Base-by-base conservation (phyloP, 2,113 vertebrate genomes). In the Murina feae region DNA sequence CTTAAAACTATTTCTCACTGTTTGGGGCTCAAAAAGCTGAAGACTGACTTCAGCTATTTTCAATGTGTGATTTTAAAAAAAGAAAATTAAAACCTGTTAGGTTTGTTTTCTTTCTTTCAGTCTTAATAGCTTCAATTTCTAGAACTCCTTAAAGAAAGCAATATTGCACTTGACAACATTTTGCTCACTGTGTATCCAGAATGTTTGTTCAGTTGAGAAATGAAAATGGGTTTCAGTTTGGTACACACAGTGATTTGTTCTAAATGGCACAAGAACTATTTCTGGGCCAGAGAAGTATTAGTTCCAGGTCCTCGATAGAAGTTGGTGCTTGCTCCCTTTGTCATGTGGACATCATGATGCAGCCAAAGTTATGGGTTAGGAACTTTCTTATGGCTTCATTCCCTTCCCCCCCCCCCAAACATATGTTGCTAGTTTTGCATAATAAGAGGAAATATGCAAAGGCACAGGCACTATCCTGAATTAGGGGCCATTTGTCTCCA, bases 41-140 rank as follows among this genome's bases (percentile, higher is more conserved):
- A 53, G 90, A 68, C 75, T 93, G 92, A 89, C 44, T 82, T 63
- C 7, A n/a, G 10, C 79, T 90, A 76, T 60, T 93, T 97, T 96
- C 79, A 96, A 96, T 66, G 30, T 86, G 79, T 17, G 7, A 79
- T 94, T 97, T 28, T 23, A 35, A 3, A 39, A 68, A 51, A 75
- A 49, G 9, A 2, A 60, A 86, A 68, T 14, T 51, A 23, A 90
- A 85, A 16, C 9, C 10, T 86, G 13, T 94, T 91, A 90, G 66
- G 60, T 95, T 97, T 97, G 91, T 86, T 96, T 96, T 95, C 49
- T 80, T 97, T 90, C 69, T 92, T 91, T 97, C 83, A 89, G 93
- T 95, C 42, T 90, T 95, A 86, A 90, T 28, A 66, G 6, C 85
- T 97, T 95, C 81, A 78, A 55, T 87, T 97, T 93, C 90, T 80